Conservation (phyloP, 2,888 invertebrate genomes). For the Cylloceria caligata region DNA sequence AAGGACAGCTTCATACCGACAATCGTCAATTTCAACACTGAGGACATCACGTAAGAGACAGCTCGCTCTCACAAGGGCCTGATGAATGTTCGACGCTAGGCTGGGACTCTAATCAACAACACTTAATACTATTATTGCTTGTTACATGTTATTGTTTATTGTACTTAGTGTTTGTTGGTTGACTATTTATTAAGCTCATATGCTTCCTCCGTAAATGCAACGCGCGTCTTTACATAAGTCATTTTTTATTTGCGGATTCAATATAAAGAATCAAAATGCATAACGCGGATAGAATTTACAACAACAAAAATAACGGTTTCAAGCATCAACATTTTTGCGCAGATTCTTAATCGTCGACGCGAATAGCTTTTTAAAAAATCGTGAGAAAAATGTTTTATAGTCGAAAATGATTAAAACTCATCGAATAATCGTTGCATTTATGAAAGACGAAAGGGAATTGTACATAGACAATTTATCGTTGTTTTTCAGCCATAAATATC, state of each 20-base stretch:
- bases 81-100: slow-evolving; percentile 76
- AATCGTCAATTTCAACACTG: slow-evolving; percentile 97
- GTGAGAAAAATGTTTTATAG: no score
- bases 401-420: no score
- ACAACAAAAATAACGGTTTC: no score
- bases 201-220: slow-evolving; percentile 51
- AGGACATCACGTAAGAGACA: slow-evolving; percentile 94
- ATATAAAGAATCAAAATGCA: no score
- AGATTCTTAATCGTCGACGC: no score
- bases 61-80: slow-evolving; percentile 50
- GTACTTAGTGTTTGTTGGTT: slow-evolving; percentile 62
- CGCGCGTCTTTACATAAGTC: neutral
- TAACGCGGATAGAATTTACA: no score
- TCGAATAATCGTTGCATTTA: slow-evolving; percentile 48
- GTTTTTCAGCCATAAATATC: slow-evolving; percentile 71
- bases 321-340: no score
- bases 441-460: slow-evolving; percentile 62
- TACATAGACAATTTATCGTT: slow-evolving; percentile 69
- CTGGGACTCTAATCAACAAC: slow-evolving; percentile 75
- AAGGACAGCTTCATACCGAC: slow-evolving; percentile 98
- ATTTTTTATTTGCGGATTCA: no score
- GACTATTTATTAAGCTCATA: slow-evolving; percentile 51
- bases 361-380: no score
- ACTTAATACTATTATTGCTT: slow-evolving; percentile 75
- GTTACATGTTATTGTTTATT: slow-evolving; percentile 73